phyloP scores from a whole-genome alignment of 2,113 vertebrate species.

The Microtus oregoni region DNA sequence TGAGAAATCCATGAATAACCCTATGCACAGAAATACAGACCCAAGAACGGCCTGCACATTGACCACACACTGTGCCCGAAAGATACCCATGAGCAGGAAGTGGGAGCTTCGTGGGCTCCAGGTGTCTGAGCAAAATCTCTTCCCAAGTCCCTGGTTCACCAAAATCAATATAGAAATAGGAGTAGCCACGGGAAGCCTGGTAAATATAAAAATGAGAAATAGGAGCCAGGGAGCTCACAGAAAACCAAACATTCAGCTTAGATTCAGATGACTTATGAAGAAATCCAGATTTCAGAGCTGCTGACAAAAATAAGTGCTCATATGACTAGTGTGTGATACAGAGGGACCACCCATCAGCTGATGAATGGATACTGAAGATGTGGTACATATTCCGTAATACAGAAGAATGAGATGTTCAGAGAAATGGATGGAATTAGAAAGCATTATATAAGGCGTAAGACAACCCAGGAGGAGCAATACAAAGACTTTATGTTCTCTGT shows the following conservation, averaged over 20 bases:
- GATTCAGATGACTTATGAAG: neutral
- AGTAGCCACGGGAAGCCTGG: neutral
- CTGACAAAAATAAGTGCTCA: neutral
- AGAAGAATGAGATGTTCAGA: neutral
- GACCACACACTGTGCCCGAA: neutral
- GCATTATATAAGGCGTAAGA: neutral
- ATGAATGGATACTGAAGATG: neutral
- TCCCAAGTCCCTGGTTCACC: neutral
- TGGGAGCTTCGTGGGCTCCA: neutral
- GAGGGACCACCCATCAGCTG: neutral
- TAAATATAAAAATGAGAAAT: neutral
- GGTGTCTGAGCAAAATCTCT: neutral
- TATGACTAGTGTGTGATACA: too few relatives aligned
- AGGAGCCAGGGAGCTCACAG: neutral
- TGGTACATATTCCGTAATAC: neutral
- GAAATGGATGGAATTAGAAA: neutral
- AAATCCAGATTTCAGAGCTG: neutral
- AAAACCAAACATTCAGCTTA: neutral
- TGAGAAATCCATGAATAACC: neutral
- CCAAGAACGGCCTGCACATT: neutral
- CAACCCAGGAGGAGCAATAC: neutral
- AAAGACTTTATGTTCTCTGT: neutral
- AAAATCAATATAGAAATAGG: neutral
- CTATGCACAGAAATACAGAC: neutral
- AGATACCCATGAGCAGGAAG: neutral